These are phyloP conservation scores for Tangara arthus DNA, from an alignment of 2,797 vertebrate species.

Conservation along the genomic window DNA sequence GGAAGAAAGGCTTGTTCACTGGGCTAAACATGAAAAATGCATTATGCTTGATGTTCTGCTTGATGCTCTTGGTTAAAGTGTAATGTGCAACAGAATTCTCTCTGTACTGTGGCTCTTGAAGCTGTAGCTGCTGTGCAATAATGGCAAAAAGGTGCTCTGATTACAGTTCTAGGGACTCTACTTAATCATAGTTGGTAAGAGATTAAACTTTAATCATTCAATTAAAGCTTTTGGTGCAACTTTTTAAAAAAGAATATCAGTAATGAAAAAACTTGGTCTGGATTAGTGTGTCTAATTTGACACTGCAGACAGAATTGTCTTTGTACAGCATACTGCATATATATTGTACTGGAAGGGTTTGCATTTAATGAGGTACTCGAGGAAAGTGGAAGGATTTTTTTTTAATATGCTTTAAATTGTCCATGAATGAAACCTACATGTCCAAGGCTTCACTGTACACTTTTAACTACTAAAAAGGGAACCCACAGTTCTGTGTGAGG, in stretches of 20 bases:
- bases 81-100: background rate
- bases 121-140: conserved; percentile 6
- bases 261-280: background rate
- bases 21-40: conserved; percentile 45
- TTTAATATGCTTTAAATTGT: background rate
- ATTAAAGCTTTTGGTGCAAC: background rate
- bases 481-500: background rate
- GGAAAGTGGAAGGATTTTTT: background rate
- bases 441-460: background rate
- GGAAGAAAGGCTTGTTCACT: conserved; percentile 46
- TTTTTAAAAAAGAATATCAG: background rate
- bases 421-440: background rate
- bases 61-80: conserved; percentile 25
- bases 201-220: background rate
- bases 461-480: background rate
- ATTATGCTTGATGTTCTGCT: conserved; percentile 22
- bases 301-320: background rate
- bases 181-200: background rate
- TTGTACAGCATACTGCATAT: background rate
- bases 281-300: background rate
- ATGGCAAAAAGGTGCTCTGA: conserved; percentile 5
- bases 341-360: background rate
- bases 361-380: background rate
- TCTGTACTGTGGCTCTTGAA: conserved; percentile 2
- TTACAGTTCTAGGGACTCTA: background rate